Evolutionary conservation across 1,140 invertebrate species (phyloP).

Genomic region (Xylocopa sonorina): DNA sequence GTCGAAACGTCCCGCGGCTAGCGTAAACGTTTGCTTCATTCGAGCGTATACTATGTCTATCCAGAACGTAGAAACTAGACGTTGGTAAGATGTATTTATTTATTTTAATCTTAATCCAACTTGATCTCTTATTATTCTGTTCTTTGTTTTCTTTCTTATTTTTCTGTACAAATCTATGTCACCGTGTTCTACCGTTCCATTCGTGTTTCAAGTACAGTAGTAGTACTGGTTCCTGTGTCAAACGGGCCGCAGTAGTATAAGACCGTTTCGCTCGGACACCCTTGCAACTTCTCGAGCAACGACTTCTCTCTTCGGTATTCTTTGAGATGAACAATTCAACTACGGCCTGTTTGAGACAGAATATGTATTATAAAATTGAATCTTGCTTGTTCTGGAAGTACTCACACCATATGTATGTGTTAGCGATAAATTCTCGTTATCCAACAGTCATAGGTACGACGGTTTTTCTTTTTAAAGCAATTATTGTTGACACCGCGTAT

Average conservation of each 20-base stretch:
- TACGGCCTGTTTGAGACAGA: background rate
- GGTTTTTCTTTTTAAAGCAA: background rate
- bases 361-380: constrained; percentile 38
- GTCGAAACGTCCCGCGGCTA: constrained; percentile 9
- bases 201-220: constrained; percentile 31
- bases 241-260: constrained; percentile 21
- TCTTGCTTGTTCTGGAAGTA: constrained; percentile 24
- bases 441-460: constrained; percentile 16
- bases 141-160: constrained; percentile 17
- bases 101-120: no score
- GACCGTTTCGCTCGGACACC: background rate
- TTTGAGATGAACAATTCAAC: no score
- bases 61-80: constrained; percentile 38
- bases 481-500: no score
- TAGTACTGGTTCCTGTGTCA: background rate
- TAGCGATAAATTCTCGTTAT: constrained; percentile 2
- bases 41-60: constrained; percentile 62
- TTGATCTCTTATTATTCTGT: no score
- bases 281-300: background rate
- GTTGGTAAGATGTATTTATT: constrained; percentile 53
- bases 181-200: constrained; percentile 25
- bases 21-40: constrained; percentile 56
- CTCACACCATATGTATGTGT: constrained; percentile 34
- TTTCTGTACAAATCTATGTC: constrained; percentile 16
- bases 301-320: no score